phyloP scores from a whole-genome alignment of 1,140 invertebrate genomes.

The Zaprionus nigranus region DNA sequence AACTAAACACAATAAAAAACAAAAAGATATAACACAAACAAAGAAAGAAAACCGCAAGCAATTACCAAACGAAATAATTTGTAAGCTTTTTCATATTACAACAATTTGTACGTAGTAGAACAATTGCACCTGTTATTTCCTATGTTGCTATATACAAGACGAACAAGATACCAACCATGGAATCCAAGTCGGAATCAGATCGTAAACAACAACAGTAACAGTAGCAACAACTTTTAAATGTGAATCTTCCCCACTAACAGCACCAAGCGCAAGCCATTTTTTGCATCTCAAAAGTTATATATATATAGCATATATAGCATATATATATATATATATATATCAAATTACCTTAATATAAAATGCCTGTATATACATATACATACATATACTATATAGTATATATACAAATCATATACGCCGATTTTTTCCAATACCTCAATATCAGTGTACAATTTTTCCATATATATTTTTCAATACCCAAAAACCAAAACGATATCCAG shows the following conservation, averaged over 20 bases:
- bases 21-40: conserved; percentile 32
- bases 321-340: conserved; percentile 18
- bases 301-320: conserved; percentile 37
- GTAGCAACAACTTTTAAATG: conserved; percentile 41
- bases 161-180: conserved; percentile 32
- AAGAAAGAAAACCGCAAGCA: conserved; percentile 60
- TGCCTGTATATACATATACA: conserved; percentile 66
- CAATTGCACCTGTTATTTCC: conserved; percentile 70
- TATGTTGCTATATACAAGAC: conserved; percentile 61
- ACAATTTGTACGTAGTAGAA: conserved; percentile 72
- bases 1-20: conserved; percentile 57
- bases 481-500: conserved; percentile 47
- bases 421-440: conserved; percentile 83
- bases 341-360: conserved; percentile 45
- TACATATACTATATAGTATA: conserved; percentile 41
- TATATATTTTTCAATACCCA: conserved; percentile 74
- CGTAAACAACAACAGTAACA: conserved; percentile 3
- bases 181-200: neutral
- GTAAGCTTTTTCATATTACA: conserved; percentile 73
- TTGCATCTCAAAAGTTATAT: conserved; percentile 73
- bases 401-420: conserved; percentile 70
- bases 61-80: conserved; percentile 75
- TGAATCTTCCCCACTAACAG: conserved; percentile 74
- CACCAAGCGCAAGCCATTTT: conserved; percentile 79
- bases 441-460: conserved; percentile 83